phyloP scores from a whole-genome alignment of 2,113 vertebrate species.

The Butastur rufipennis region DNA sequence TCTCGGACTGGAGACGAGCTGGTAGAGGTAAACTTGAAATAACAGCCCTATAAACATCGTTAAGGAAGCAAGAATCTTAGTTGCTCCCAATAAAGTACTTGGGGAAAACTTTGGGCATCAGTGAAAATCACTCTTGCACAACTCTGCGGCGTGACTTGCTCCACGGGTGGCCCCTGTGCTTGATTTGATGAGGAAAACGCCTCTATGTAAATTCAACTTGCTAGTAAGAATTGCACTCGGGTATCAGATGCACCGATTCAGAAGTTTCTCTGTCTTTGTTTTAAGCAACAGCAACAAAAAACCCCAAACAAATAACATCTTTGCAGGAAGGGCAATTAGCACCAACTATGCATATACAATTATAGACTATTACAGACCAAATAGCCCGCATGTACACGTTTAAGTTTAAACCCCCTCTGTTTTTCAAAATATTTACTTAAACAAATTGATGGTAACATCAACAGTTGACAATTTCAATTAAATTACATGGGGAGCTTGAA shows the following conservation, averaged over 20 bases:
- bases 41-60: fast-evolving
- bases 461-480: not conserved
- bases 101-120: not conserved
- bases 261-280: not conserved
- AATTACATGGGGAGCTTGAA: not conserved
- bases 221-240: not conserved
- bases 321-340: not conserved
- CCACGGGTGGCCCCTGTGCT: fast-evolving
- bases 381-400: not conserved
- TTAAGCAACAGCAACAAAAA: not conserved
- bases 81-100: not conserved
- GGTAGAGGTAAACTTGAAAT: not conserved
- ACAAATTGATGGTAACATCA: not conserved
- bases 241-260: too few relatives aligned
- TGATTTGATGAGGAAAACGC: not conserved
- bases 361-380: not conserved
- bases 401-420: not conserved
- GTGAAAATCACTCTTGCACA: not conserved
- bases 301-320: fast-evolving
- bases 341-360: not conserved
- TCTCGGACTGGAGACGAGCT: fast-evolving
- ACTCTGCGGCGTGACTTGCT: fast-evolving
- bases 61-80: not conserved
- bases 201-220: too few relatives aligned
- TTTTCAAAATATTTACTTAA: not conserved